Percentiles rank a stretch among this genome's conserved stretches.
Evolutionary conservation across 2,797 vertebrate species (phyloP).

Genomic region (Myotis vivesi): DNA sequence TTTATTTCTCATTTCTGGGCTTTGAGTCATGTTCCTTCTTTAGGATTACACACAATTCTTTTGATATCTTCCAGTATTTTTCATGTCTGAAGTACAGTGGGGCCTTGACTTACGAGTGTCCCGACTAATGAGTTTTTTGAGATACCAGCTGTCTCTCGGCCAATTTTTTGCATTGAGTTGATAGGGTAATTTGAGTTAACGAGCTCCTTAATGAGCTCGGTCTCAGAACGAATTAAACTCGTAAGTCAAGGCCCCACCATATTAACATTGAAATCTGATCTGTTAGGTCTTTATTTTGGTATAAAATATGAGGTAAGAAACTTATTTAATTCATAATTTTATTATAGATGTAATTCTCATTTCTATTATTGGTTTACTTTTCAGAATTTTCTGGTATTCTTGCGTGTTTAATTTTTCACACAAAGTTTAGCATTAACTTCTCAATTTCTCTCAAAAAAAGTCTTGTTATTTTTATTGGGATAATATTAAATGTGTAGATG

Average conservation of each 20-base stretch:
- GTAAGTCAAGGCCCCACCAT: too few relatives aligned
- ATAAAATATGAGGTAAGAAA: neutral
- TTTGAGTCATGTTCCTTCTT: neutral
- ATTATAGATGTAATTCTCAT: neutral
- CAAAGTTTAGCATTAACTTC: constrained; percentile 10
- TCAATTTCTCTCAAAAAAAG: neutral
- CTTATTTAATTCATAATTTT: neutral
- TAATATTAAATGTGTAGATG: constrained; percentile 12
- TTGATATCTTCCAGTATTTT: constrained; percentile 12
- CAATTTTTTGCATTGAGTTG: too few relatives aligned
- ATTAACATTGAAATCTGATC: constrained; percentile 37
- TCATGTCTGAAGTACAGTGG: neutral
- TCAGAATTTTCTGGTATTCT: constrained; percentile 23
- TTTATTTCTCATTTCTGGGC: constrained; percentile 14
- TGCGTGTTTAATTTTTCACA: constrained; percentile 35
- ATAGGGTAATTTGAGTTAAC: too few relatives aligned
- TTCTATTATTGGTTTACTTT: neutral
- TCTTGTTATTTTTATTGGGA: constrained; percentile 26
- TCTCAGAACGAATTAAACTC: too few relatives aligned
- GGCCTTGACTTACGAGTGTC: too few relatives aligned
- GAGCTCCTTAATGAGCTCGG: too few relatives aligned
- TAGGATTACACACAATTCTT: neutral
- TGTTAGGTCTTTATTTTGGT: constrained; percentile 39
- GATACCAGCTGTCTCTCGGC: too few relatives aligned
- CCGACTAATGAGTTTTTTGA: too few relatives aligned